These are phyloP conservation scores for Gastracanthus pulcherrimus DNA, from an alignment of 2,888 invertebrate species.

Conservation along the genomic window DNA sequence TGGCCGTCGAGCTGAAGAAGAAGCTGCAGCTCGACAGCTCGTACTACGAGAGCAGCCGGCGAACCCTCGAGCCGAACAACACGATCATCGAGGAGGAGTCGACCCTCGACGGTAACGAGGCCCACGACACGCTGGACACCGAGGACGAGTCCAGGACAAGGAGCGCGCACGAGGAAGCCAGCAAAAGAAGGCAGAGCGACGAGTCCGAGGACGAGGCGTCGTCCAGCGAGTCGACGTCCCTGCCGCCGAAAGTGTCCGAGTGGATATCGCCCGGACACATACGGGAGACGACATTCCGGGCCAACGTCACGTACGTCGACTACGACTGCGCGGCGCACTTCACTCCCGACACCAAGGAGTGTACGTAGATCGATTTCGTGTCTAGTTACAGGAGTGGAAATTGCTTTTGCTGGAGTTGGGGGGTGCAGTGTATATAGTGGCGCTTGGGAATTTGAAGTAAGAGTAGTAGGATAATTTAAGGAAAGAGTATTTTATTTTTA, in stretches of 20 bases:
- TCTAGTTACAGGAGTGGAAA: too few relatives aligned
- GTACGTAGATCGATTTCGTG: too few relatives aligned
- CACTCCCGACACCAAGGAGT: constrained; percentile 66
- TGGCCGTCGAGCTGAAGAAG: constrained; percentile 69
- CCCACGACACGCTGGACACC: background rate
- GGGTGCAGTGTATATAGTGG: too few relatives aligned
- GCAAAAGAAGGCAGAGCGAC: background rate
- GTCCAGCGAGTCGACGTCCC: constrained; percentile 22
- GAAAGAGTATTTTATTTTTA: too few relatives aligned
- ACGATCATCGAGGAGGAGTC: constrained; percentile 3
- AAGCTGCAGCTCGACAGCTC: constrained; percentile 58
- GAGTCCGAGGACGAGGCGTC: background rate
- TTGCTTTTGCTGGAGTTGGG: too few relatives aligned
- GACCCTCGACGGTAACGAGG: background rate
- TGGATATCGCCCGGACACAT: constrained; percentile 83
- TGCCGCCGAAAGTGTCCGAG: constrained; percentile 71
- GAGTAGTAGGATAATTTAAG: too few relatives aligned
- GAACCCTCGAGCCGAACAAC: background rate
- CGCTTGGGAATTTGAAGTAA: too few relatives aligned
- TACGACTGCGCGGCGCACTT: constrained; percentile 77
- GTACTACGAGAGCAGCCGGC: background rate
- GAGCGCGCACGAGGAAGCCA: too few relatives aligned
- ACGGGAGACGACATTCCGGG: constrained; percentile 79
- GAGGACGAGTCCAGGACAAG: background rate
- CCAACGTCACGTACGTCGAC: constrained; percentile 83